These are phyloP conservation scores for Capitulum mitella DNA, from an alignment of 2,888 invertebrate genomes.

Conservation along the genomic window DNA sequence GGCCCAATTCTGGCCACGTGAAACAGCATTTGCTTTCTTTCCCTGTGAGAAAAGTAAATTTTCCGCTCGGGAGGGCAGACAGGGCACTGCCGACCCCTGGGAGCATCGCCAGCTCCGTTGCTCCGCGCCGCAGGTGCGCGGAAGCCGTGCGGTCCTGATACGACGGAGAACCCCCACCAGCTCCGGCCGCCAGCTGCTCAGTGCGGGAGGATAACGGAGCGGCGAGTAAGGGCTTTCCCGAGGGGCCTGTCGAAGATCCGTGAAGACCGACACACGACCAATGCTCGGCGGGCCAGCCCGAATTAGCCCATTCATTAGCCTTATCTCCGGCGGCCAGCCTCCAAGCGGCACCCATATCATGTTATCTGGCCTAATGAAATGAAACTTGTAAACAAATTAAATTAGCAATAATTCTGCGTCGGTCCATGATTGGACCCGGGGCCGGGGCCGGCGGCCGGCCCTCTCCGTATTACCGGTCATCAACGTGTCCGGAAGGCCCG, in stretches of 20 bases:
- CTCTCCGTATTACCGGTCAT: background rate
- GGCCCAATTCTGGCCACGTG: no score
- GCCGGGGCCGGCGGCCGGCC: background rate
- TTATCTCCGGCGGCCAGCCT: background rate
- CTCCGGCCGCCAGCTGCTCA: no score
- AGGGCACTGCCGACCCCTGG: no score
- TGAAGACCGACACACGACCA: background rate
- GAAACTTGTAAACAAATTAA: slow-evolving; percentile 23
- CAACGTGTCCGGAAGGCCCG: background rate
- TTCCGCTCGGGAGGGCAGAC: no score
- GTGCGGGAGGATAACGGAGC: no score
- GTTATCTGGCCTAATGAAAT: slow-evolving; percentile 15
- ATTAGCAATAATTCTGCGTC: slow-evolving; percentile 15
- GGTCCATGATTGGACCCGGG: background rate
- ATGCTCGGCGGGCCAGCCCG: background rate
- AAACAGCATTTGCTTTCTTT: no score
- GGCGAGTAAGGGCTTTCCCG: no score
- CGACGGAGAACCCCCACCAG: no score
- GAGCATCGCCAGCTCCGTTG: no score
- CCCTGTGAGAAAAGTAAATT: no score
- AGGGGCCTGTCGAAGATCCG: background rate
- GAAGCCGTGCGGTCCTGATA: no score
- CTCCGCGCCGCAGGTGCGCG: no score
- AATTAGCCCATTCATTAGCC: slow-evolving; percentile 2
- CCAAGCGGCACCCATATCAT: background rate